These are phyloP conservation scores for Drosophila crucigera DNA, from an alignment of 2,888 invertebrate species.

Conservation along the genomic window DNA sequence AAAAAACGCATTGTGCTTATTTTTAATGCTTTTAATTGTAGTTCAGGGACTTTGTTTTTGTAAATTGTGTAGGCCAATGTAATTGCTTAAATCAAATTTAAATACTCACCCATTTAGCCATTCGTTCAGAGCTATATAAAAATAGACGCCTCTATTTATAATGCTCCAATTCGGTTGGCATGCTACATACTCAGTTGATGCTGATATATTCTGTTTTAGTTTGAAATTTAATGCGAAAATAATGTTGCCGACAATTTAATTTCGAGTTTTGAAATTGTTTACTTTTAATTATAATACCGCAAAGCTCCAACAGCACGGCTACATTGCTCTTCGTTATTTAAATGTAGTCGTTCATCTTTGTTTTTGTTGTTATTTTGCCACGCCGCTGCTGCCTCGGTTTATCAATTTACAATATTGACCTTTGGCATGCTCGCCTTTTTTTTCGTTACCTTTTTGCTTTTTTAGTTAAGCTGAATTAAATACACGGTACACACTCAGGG, in stretches of 20 bases:
- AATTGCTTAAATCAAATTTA: slow-evolving; percentile 47
- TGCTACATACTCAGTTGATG: slow-evolving; percentile 21
- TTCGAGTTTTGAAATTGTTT: slow-evolving; percentile 59
- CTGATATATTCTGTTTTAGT: slow-evolving; percentile 53
- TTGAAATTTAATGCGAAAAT: slow-evolving; percentile 50
- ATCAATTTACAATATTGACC: slow-evolving; percentile 81
- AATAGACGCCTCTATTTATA: slow-evolving; percentile 71
- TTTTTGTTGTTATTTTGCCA: slow-evolving; percentile 30
- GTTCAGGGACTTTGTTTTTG: slow-evolving; percentile 18
- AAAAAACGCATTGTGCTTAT: slow-evolving; percentile 15
- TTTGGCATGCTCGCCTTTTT: slow-evolving; percentile 51
- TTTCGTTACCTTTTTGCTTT: slow-evolving; percentile 49
- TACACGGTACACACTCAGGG: slow-evolving; percentile 35
- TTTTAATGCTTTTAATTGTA: slow-evolving; percentile 26
- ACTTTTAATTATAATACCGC: slow-evolving; percentile 75
- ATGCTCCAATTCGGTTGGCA: slow-evolving; percentile 46
- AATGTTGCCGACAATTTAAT: slow-evolving; percentile 57
- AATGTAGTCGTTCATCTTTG: slow-evolving; percentile 5
- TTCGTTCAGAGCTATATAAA: slow-evolving; percentile 40
- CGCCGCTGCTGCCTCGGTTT: slow-evolving; percentile 54
- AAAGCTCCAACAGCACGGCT: slow-evolving; percentile 23
- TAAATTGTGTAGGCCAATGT: slow-evolving; percentile 23
- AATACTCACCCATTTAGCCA: slow-evolving; percentile 9
- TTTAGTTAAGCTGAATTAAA: slow-evolving; percentile 69
- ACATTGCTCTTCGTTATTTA: slow-evolving; percentile 27